A percentile compares a stretch with the other conserved stretches of the same genome.
phyloP scores from a whole-genome alignment of 1,140 invertebrate species.

The Ceratoteleas bidentatus region DNA sequence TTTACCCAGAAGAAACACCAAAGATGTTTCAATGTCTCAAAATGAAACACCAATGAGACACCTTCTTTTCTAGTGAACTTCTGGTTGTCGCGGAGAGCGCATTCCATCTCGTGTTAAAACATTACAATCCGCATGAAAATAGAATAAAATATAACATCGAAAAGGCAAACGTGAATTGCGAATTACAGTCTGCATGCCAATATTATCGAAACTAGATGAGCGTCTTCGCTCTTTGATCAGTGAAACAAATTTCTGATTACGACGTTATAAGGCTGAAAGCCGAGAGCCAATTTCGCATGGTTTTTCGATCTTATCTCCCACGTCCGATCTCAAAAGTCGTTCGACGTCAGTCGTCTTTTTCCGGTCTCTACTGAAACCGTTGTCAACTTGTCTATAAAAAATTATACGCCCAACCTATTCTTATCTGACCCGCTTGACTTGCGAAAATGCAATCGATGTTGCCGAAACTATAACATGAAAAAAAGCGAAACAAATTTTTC shows the following conservation, averaged over 20 bases:
- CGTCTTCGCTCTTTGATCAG: conserved; percentile 39
- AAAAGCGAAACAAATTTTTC: no score
- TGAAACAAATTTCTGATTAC: conserved; percentile 40
- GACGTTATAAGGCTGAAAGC: conserved; percentile 37
- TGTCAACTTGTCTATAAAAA: conserved; percentile 7
- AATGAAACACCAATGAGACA: no score
- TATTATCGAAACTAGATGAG: conserved; percentile 13
- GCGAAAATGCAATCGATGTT: no score
- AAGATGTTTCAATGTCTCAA: no score
- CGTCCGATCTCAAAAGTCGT: conserved; percentile 52
- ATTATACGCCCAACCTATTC: no score
- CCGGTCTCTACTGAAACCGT: conserved; percentile 1
- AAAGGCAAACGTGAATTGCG: conserved; percentile 11
- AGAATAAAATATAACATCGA: no score
- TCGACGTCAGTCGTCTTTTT: conserved; percentile 26
- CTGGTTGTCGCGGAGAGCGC: no score
- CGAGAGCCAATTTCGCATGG: conserved; percentile 46
- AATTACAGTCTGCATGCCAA: conserved; percentile 11
- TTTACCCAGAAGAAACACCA: no score
- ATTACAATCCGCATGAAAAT: no score
- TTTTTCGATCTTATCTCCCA: conserved; percentile 55
- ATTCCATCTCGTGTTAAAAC: no score
- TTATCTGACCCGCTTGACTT: conserved; percentile 68
- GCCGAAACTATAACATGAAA: no score
- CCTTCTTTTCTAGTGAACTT: no score